phyloP scores from a whole-genome alignment of 2,888 invertebrate species.

The Lithophane socia region DNA sequence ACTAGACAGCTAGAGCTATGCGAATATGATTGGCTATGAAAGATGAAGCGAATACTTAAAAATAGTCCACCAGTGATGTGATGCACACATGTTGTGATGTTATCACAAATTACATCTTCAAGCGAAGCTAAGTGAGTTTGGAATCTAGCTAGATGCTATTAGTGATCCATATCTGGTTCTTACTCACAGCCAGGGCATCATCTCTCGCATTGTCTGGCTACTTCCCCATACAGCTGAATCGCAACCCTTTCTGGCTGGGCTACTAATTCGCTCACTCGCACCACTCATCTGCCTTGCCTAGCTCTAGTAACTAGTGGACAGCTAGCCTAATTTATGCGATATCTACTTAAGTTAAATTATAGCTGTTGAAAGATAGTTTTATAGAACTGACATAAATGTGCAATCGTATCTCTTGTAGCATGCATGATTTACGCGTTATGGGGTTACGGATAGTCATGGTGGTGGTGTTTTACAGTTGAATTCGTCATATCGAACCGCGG shows the following conservation, averaged over 20 bases:
- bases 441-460: constrained; percentile 73
- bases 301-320: constrained; percentile 19
- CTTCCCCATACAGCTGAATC: not conserved
- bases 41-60: not conserved
- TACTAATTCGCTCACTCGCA: not conserved
- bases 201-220: not conserved
- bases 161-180: not conserved
- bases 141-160: not conserved
- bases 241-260: not conserved
- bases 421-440: constrained; percentile 34
- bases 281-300: not conserved
- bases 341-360: not conserved
- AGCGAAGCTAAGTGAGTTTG: not conserved
- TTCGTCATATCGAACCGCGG: constrained; percentile 90
- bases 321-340: not conserved
- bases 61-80: not conserved
- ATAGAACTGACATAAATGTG: not conserved
- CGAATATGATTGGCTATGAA: not conserved
- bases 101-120: not conserved
- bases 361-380: constrained; percentile 4
- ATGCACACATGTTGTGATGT: not conserved
- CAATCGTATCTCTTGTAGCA: constrained; percentile 4
- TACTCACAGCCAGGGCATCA: not conserved
- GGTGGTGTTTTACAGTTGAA: constrained; percentile 87
- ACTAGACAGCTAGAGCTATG: constrained; percentile 10